Evolutionary conservation across 2,888 invertebrate genomes (phyloP).

Genomic region (Hipparchia sbordonii): DNA sequence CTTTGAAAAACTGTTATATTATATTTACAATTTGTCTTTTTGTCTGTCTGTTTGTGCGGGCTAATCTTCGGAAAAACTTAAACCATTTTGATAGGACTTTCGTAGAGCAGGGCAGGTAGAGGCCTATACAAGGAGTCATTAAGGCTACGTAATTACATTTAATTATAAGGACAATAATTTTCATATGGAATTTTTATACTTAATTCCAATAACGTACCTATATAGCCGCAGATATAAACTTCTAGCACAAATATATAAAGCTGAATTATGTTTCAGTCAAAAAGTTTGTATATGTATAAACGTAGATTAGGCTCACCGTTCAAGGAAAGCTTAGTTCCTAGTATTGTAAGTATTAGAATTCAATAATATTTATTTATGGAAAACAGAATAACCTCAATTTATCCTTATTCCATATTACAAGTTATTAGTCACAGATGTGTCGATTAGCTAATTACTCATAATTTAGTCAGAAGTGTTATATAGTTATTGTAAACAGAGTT

Average conservation of each 20-base stretch:
- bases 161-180: no score
- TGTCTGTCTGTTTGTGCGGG: no score
- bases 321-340: background rate
- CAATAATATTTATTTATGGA: constrained; percentile 10
- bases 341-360: background rate
- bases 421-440: constrained; percentile 10
- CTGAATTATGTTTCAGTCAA: no score
- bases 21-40: background rate
- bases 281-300: background rate
- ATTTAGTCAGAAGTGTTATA: background rate
- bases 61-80: background rate
- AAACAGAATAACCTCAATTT: constrained; percentile 6
- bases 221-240: no score
- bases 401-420: constrained; percentile 2
- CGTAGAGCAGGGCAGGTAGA: no score
- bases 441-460: constrained; percentile 13
- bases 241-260: no score
- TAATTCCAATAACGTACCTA: no score
- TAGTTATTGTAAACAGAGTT: background rate
- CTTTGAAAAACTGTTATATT: background rate
- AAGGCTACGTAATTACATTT: no score
- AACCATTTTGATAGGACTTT: no score
- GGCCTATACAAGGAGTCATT: no score
- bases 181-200: no score
- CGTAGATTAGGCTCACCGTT: background rate